These are phyloP conservation scores for Lepidostoma basale DNA, from an alignment of 1,140 invertebrate species.

Conservation along the genomic window DNA sequence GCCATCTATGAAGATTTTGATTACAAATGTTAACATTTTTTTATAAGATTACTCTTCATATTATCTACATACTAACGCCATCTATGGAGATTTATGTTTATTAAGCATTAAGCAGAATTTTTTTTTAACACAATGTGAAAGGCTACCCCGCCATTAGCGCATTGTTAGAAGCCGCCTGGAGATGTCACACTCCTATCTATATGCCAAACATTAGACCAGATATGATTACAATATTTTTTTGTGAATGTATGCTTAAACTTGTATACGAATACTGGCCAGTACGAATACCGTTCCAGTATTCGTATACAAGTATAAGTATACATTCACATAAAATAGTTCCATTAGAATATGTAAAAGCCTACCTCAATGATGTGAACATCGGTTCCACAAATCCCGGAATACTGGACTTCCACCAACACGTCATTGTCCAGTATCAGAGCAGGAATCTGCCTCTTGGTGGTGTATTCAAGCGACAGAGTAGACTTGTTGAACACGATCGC, in stretches of 20 bases:
- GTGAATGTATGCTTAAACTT: not conserved
- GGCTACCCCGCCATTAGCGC: too few relatives aligned
- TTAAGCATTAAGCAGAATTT: too few relatives aligned
- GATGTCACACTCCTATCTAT: not conserved
- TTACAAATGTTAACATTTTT: too few relatives aligned
- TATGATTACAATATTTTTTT: not conserved
- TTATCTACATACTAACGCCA: not conserved
- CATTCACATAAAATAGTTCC: too few relatives aligned
- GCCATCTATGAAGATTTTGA: too few relatives aligned
- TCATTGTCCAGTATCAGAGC: constrained; percentile 59
- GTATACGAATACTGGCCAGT: too few relatives aligned
- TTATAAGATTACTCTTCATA: too few relatives aligned
- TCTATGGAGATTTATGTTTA: not conserved
- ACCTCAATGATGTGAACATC: constrained; percentile 79
- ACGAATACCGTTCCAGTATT: too few relatives aligned
- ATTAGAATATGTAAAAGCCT: constrained; percentile 38
- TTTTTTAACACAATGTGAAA: too few relatives aligned
- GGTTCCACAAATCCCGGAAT: constrained; percentile 79
- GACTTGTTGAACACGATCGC: constrained; percentile 64
- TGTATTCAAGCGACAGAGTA: constrained; percentile 56
- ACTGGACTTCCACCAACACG: constrained; percentile 68
- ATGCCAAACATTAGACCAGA: not conserved
- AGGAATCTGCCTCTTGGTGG: constrained; percentile 58
- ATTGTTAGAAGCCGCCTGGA: too few relatives aligned
- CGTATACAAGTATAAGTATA: too few relatives aligned